A percentile compares a stretch with the other conserved stretches of the same genome.
Evolutionary conservation across 1,140 invertebrate genomes (phyloP).

Genomic region (Coenobita brevimanus): DNA sequence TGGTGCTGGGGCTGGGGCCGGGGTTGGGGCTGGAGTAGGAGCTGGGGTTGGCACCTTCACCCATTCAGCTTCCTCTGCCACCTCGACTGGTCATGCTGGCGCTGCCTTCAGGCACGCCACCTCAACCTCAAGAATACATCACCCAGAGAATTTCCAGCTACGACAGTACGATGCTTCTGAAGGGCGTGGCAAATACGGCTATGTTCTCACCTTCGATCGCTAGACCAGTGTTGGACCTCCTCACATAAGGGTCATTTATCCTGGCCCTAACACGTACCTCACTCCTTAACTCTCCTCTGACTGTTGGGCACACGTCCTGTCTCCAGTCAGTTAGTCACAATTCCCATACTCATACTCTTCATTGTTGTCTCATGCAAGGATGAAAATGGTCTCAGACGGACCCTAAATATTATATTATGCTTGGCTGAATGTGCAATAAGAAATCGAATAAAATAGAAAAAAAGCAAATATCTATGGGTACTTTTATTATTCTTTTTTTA

Average conservation of each 20-base stretch:
- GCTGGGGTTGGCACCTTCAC: background rate
- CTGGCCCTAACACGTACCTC: background rate
- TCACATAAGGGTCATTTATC: background rate
- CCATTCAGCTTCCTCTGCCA: background rate
- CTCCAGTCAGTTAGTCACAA: too few species aligned
- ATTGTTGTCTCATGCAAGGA: too few species aligned
- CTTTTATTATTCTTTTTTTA: too few species aligned
- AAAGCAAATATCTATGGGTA: too few species aligned
- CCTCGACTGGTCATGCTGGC: background rate
- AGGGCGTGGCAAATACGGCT: constrained; percentile 13
- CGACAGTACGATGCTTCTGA: constrained; percentile 44
- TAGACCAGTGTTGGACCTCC: too few species aligned
- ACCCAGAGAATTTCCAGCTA: constrained; percentile 7
- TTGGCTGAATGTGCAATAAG: too few species aligned
- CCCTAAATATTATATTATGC: too few species aligned
- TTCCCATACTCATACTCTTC: too few species aligned
- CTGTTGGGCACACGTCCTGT: too few species aligned
- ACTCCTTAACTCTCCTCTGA: too few species aligned
- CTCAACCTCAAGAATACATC: background rate
- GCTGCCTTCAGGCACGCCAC: background rate
- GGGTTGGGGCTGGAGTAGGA: background rate
- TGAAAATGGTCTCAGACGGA: too few species aligned
- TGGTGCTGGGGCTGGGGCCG: background rate
- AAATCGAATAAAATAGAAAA: too few species aligned
- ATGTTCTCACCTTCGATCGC: background rate